Evolutionary conservation across 2,888 invertebrate genomes (phyloP), one percentile per base, ranked within the genome.

Genomic region (Tholera decimalis): DNA sequence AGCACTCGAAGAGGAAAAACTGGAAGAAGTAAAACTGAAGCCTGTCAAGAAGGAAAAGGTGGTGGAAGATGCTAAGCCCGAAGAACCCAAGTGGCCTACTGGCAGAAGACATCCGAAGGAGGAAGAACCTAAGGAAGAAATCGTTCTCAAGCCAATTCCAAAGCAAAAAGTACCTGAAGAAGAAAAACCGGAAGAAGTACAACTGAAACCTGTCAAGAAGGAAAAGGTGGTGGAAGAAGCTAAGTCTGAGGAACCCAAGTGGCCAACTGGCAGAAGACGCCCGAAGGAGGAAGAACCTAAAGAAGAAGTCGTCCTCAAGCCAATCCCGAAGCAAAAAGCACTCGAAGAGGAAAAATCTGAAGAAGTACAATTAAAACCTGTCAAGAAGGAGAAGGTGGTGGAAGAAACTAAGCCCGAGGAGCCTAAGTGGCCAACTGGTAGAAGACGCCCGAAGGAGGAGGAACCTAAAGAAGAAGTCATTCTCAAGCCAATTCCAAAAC

Each of bases 191-290:
- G 89, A 91, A 74, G 87, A 89, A 73, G 87, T 89, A 7, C 70
- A 87, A 24, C 74, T 91, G 11, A 88, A 88, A 69, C 93, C 94
- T 0, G 85, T 92, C 73, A 89, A 70, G 74, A 94, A 79, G 37
- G 81, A 69, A n/a, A 77, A 80, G 35, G 90, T 91, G 68, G 60
- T 72, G 9, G 89, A 85, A 46, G 89, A 91, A 55, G 89, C 92
- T 73, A 91, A 93, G 15, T 35, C 35, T 2, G 50, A 50, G 11
- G 50, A 50, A 8, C 13, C 33, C 8, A 50, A 50, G 33, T 50
- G 49, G 49, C 49, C 49, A 20, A 50, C 49, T 0, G 49, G 49
- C 13, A 46, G 5, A n/a, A 46, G 46, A n/a, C 46, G 46, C 3
- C 46, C 46, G 4, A 46, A n/a, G 15, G 46, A 46, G 26, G 26